These are phyloP conservation scores for Carlito syrichta DNA, from an alignment of 2,113 vertebrate genomes.

Conservation along the genomic window DNA sequence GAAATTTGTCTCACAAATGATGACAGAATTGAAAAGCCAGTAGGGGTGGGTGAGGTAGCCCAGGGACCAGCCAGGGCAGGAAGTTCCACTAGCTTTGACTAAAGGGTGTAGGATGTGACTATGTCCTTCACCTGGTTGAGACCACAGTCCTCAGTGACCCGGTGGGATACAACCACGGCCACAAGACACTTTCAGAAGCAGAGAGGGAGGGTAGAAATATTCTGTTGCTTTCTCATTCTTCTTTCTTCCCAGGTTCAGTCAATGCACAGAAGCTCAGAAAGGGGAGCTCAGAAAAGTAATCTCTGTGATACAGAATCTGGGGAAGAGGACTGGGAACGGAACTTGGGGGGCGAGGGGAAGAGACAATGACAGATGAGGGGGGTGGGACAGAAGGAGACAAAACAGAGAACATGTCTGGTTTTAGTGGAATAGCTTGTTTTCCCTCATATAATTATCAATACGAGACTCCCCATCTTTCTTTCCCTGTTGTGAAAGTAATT, in stretches of 20 bases:
- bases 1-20: not conserved
- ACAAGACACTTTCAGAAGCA: not conserved
- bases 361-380: rapidly evolving
- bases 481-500: not conserved
- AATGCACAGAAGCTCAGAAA: rapidly evolving
- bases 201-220: rapidly evolving
- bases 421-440: not conserved
- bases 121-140: too few species aligned
- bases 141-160: rapidly evolving
- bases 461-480: not conserved
- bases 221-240: rapidly evolving
- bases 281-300: rapidly evolving
- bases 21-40: not conserved
- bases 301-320: rapidly evolving
- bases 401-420: rapidly evolving
- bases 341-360: too few species aligned
- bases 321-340: not conserved
- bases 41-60: rapidly evolving
- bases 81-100: rapidly evolving
- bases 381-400: rapidly evolving
- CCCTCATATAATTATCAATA: rapidly evolving
- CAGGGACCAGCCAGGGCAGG: rapidly evolving
- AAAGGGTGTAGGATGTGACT: too few species aligned
- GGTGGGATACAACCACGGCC: rapidly evolving
- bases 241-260: rapidly evolving